Evolutionary conservation across 2,113 vertebrate genomes (phyloP), one percentile per base, ranked within the genome.

Genomic region (Coryphaenoides rupestris): DNA sequence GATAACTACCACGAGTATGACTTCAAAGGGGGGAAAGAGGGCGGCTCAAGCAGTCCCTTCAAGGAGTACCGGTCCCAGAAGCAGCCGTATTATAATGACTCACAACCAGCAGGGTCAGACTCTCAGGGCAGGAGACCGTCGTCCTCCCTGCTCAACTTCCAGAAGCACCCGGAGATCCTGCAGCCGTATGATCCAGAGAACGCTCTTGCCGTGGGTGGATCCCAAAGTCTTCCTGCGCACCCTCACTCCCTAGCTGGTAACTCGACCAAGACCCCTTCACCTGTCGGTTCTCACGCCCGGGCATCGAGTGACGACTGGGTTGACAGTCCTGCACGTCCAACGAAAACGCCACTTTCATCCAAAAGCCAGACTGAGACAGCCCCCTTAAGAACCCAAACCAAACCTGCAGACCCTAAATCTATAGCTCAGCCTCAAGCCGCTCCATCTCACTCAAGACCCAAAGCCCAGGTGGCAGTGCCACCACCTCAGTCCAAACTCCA

Each of bases 121-220:
- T 70, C 82, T 22, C 53, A 87, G 5, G 79, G 45, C 62, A 66
- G 76, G 22, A 93, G 89, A 75, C 53, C 92, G 0, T 75, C 91
- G 0, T 75, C 91, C 19, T 82, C 70, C 3, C 66, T 96, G 66
- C 85, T 96, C 64, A 98, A 98, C 83, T 96, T 93, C 74, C 94
- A 98, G 79, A 94, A 78, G 67, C 93, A 98, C 65, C 95, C 97
- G 14, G 96, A 98, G 85, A 84, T 98, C 63, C 77, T 98, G 60
- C 92, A 94, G 81, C 95, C 96, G 0, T 98, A 98, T 15, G 88
- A 97, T 84, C 95, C 95, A 19, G 88, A 92, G 45, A 93, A 89
- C 80, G 85, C 87, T 52, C 64, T 91, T 61, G 90, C 78, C 63
- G 62, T 91, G n/a, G 70, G 87, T n/a, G 75, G 69, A 47, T 84